Evolutionary conservation across 2,113 vertebrate species (phyloP).

Genomic region (Cryptotis parvus): DNA sequence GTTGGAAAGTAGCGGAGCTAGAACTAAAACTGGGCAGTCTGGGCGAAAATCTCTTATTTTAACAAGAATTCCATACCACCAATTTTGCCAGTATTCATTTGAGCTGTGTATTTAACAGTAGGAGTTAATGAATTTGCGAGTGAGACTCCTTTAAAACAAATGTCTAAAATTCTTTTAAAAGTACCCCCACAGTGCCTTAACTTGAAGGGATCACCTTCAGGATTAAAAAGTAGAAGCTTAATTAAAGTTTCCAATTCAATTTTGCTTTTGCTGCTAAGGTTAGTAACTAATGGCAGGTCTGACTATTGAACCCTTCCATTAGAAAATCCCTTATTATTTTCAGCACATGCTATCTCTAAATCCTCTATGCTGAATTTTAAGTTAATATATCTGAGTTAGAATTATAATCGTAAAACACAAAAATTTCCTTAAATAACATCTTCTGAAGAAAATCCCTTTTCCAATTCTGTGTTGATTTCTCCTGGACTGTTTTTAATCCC

Average conservation of each 20-base stretch:
- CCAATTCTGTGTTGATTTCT: constrained; percentile 49
- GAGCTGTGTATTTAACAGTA: constrained; percentile 40
- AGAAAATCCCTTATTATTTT: constrained; percentile 57
- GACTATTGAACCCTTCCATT: constrained; percentile 14
- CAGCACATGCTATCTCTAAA: constrained; percentile 36
- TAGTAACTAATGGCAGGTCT: constrained; percentile 26
- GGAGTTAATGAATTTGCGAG: constrained; percentile 34
- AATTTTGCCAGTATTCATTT: constrained; percentile 48
- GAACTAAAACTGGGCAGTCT: constrained; percentile 26
- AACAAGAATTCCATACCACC: constrained; percentile 24
- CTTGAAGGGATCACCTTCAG: constrained; percentile 52
- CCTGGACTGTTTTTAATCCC: constrained; percentile 28
- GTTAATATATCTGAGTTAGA: constrained; percentile 42
- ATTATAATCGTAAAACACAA: constrained; percentile 36
- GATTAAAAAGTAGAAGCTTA: constrained; percentile 52
- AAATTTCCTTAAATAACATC: constrained; percentile 46
- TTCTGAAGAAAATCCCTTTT: neutral
- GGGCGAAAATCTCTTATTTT: constrained; percentile 21
- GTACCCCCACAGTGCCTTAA: constrained; percentile 20
- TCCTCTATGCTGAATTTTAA: constrained; percentile 35
- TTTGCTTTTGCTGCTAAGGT: constrained; percentile 31
- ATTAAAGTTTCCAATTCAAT: constrained; percentile 49
- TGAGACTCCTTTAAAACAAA: constrained; percentile 51
- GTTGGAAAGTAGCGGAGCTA: constrained; percentile 24
- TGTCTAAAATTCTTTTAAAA: constrained; percentile 14